These are phyloP conservation scores for Columba janthina DNA, from an alignment of 2,113 vertebrate species.

Conservation along the genomic window DNA sequence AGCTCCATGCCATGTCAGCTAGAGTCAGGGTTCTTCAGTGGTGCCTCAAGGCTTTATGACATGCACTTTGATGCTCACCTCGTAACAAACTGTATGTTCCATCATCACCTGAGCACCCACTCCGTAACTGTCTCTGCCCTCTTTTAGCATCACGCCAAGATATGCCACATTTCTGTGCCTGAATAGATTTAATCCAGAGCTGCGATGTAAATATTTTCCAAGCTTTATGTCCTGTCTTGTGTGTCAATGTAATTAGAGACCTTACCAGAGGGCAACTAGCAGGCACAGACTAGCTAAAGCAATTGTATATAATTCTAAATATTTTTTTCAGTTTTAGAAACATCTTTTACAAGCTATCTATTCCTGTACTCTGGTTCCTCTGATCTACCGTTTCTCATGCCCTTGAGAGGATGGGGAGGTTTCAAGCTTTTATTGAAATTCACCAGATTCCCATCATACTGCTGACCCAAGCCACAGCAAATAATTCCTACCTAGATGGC, in stretches of 20 bases:
- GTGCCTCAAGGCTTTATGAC: not conserved
- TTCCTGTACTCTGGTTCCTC: not conserved
- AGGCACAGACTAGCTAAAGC: not conserved
- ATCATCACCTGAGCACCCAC: not conserved
- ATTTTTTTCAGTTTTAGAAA: not conserved
- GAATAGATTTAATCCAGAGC: not conserved
- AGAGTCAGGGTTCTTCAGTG: not conserved
- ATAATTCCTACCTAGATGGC: not conserved
- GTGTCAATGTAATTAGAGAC: not conserved
- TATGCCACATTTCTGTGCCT: not conserved
- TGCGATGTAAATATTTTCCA: constrained; percentile 31
- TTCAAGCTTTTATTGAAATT: not conserved
- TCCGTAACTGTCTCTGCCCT: not conserved
- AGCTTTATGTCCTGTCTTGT: not conserved
- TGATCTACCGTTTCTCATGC: not conserved
- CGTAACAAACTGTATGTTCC: not conserved
- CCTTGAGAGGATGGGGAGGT: not conserved
- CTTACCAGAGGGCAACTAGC: not conserved
- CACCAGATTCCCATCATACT: not conserved
- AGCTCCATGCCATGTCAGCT: not conserved
- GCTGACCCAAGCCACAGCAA: not conserved
- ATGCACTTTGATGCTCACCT: not conserved
- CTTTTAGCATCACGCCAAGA: constrained; percentile 3
- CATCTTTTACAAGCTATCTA: not conserved
- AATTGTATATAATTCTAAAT: not conserved